phyloP scores from a whole-genome alignment of 2,113 vertebrate genomes.

The Bufo gargarizans region DNA sequence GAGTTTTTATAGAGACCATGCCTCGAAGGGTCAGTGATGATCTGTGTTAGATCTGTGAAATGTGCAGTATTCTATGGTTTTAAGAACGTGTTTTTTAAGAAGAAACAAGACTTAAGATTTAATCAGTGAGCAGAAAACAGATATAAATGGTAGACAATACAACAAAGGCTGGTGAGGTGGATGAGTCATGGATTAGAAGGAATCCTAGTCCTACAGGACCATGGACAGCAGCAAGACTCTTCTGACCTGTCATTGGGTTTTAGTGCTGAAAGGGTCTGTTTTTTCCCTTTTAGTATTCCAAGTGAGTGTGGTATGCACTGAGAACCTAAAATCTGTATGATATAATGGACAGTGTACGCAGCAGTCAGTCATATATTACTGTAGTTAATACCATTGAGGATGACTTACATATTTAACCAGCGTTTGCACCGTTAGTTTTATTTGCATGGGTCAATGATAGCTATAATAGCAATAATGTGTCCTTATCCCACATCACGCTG shows the following conservation, averaged over 20 bases:
- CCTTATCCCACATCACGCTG: no score
- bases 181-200: constrained; percentile 34
- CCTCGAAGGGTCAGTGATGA: no score
- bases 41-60: no score
- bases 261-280: constrained; percentile 38
- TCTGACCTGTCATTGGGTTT: constrained; percentile 28
- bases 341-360: neutral
- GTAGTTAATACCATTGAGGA: neutral
- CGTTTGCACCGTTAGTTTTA: neutral
- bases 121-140: no score
- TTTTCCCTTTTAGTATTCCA: neutral
- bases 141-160: neutral
- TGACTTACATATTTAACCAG: neutral
- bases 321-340: neutral
- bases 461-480: no score
- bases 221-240: constrained; percentile 48
- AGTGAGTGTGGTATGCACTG: neutral
- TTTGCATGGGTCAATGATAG: no score
- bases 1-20: no score
- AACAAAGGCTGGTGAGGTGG: neutral
- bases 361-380: neutral
- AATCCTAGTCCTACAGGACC: constrained; percentile 43
- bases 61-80: no score
- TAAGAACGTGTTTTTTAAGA: no score
- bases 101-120: neutral